These are phyloP conservation scores for Xyliphius kryptos DNA, from an alignment of 2,113 vertebrate species.

Conservation along the genomic window DNA sequence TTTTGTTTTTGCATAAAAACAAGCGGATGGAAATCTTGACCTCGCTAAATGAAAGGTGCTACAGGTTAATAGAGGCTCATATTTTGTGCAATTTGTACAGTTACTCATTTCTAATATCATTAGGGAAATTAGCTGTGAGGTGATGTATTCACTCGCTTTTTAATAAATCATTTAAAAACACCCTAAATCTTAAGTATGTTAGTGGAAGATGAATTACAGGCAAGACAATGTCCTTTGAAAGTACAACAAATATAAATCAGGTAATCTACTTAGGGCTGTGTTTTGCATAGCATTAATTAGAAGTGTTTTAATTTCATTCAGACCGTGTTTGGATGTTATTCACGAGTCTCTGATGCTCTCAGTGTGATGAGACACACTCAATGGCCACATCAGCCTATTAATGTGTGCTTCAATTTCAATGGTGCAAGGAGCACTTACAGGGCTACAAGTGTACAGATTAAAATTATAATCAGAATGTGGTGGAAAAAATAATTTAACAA, in stretches of 20 bases:
- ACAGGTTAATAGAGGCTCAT: slow-evolving; percentile 68
- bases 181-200: slow-evolving; percentile 61
- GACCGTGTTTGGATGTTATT: slow-evolving; percentile 57
- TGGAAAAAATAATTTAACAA: no score
- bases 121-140: slow-evolving; percentile 68
- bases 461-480: no score
- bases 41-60: slow-evolving; percentile 58
- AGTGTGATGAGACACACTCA: slow-evolving; percentile 24
- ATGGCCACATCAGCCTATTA: slow-evolving; percentile 2
- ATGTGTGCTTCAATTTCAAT: background rate
- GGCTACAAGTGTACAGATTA: no score
- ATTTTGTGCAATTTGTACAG: slow-evolving; percentile 65
- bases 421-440: no score
- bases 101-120: slow-evolving; percentile 73
- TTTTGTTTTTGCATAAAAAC: slow-evolving; percentile 63
- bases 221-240: slow-evolving; percentile 62
- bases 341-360: slow-evolving; percentile 53
- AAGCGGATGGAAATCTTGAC: slow-evolving; percentile 64
- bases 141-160: slow-evolving; percentile 72
- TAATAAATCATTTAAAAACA: slow-evolving; percentile 72
- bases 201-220: slow-evolving; percentile 63
- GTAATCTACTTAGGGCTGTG: slow-evolving; percentile 66
- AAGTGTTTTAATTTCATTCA: slow-evolving; percentile 68
- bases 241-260: slow-evolving; percentile 69
- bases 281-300: slow-evolving; percentile 72